Conservation (phyloP, 2,797 vertebrate species). For the Helarctos malayanus region DNA sequence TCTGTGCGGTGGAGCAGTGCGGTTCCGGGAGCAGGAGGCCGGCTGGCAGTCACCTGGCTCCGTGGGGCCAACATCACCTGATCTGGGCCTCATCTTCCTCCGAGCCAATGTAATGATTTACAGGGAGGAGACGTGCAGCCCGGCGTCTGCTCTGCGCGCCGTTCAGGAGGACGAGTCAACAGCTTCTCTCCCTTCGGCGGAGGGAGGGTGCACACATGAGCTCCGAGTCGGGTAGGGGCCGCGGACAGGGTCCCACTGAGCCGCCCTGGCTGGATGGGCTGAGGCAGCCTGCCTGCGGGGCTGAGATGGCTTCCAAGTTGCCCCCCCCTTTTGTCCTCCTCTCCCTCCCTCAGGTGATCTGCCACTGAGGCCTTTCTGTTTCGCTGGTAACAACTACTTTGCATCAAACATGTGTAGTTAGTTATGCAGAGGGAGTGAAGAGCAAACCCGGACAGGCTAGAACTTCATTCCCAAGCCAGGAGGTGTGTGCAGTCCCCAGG, state of each 20-base stretch:
- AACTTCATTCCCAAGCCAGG: background rate
- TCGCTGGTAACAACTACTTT: background rate
- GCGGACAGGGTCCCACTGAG: background rate
- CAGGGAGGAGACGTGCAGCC: background rate
- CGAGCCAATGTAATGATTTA: background rate
- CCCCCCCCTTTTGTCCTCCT: accelerated
- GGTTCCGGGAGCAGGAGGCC: accelerated
- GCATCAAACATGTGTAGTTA: accelerated
- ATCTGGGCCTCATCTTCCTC: accelerated
- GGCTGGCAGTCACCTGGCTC: background rate
- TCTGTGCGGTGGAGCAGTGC: accelerated
- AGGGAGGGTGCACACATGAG: too few species aligned
- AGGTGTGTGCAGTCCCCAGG: accelerated
- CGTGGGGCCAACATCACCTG: accelerated
- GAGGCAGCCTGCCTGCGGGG: background rate
- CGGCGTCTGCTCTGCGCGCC: accelerated
- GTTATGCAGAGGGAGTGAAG: accelerated
- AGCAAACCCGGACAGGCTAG: accelerated
- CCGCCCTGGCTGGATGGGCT: accelerated
- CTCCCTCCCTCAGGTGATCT: too few species aligned
- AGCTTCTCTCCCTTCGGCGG: background rate
- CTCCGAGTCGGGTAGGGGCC: accelerated
- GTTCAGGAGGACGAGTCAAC: background rate
- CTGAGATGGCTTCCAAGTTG: background rate
- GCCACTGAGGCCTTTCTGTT: background rate